Percentiles rank a stretch among this genome's conserved stretches.
Conservation (phyloP, 2,113 vertebrate genomes). For the Pleuronectes platessa region DNA sequence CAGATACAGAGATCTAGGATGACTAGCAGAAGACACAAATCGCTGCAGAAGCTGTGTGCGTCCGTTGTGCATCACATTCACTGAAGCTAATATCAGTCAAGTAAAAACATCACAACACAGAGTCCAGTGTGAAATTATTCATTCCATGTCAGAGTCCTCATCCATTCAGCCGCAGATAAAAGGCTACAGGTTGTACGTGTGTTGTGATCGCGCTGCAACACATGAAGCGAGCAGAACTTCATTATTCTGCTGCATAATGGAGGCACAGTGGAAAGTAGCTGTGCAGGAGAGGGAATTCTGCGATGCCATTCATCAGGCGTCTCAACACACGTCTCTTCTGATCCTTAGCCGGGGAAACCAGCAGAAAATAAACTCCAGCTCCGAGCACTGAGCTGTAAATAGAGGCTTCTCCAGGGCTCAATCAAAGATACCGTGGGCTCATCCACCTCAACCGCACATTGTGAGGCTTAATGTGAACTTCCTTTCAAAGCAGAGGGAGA, state of each 20-base stretch:
- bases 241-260: not conserved
- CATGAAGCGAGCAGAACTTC: not conserved
- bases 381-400: constrained; percentile 54
- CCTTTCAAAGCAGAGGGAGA: constrained; percentile 18
- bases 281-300: constrained; percentile 33
- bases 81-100: too few relatives aligned
- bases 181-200: constrained; percentile 47
- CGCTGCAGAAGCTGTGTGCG: too few relatives aligned
- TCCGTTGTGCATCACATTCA: too few relatives aligned
- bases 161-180: constrained; percentile 42
- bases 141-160: constrained; percentile 32
- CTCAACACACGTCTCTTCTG: constrained; percentile 45
- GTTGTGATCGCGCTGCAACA: constrained; percentile 48
- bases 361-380: constrained; percentile 54
- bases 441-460: constrained; percentile 4
- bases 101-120: too few relatives aligned
- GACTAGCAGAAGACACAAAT: too few relatives aligned
- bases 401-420: constrained; percentile 47
- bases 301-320: constrained; percentile 46
- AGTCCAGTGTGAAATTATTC: constrained; percentile 44
- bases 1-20: too few relatives aligned
- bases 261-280: constrained; percentile 15
- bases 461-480: constrained; percentile 20
- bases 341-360: constrained; percentile 39
- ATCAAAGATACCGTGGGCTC: constrained; percentile 57